Conservation (phyloP, 30 jellyfish, hydroid and myxozoan species). For the Kudoa iwatai region DNA sequence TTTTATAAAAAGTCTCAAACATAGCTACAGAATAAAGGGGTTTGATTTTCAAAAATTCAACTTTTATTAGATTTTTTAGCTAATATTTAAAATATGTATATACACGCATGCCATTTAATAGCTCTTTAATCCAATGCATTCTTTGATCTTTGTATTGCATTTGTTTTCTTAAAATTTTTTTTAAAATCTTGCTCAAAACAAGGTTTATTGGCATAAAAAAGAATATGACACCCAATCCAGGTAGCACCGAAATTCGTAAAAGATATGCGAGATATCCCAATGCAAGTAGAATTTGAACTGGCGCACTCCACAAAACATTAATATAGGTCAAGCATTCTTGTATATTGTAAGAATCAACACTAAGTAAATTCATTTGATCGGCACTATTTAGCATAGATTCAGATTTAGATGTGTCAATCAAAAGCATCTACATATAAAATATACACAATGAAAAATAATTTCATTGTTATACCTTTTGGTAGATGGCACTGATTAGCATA, state of each 20-base stretch:
- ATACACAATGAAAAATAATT: no score
- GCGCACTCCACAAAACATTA: slow-evolving; percentile 61
- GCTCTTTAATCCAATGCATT: slow-evolving; percentile 29
- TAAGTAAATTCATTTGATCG: slow-evolving; percentile 21
- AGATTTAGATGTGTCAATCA: no score
- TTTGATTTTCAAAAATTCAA: no score
- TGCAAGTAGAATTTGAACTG: slow-evolving; percentile 26
- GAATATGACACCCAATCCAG: slow-evolving; percentile 33
- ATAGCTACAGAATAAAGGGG: no score
- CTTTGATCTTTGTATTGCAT: slow-evolving; percentile 58
- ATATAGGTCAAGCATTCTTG: slow-evolving; percentile 27
- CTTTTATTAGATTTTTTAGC: no score
- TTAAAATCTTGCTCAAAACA: slow-evolving; percentile 4
- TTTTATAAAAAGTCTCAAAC: not conserved
- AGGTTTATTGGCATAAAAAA: slow-evolving; percentile 22
- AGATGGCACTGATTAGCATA: not conserved
- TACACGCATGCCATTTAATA: slow-evolving; percentile 45
- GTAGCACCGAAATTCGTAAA: slow-evolving; percentile 39
- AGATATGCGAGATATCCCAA: slow-evolving; percentile 7
- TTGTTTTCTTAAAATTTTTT: slow-evolving; percentile 5
- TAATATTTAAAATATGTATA: not conserved
- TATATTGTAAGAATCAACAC: slow-evolving; percentile 52
- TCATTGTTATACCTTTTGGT: not conserved
- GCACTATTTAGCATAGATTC: no score
- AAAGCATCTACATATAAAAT: no score